These are phyloP conservation scores for Sebastes jordani DNA, from an alignment of 2,797 vertebrate species.

Conservation along the genomic window DNA sequence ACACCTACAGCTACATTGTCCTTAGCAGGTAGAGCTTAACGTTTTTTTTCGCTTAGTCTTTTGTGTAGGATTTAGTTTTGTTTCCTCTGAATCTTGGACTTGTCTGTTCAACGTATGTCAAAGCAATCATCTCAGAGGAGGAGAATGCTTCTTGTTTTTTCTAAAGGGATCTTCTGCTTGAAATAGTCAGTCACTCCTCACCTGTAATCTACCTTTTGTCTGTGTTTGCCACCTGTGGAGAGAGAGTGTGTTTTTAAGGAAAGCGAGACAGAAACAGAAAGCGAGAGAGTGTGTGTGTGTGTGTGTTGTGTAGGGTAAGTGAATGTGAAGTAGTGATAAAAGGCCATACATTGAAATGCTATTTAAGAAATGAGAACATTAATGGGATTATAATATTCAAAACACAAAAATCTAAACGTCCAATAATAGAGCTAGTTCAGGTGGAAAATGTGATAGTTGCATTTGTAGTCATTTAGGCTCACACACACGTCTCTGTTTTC, in stretches of 20 bases:
- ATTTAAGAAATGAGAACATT: not conserved
- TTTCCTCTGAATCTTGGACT: slow-evolving; percentile 49
- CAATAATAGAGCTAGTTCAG: not conserved
- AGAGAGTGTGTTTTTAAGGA: slow-evolving; percentile 5
- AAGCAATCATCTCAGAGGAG: slow-evolving; percentile 36
- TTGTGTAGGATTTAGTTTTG: slow-evolving; percentile 54
- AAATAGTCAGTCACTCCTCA: slow-evolving; percentile 56
- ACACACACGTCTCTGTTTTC: slow-evolving; percentile 21
- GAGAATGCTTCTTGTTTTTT: not conserved
- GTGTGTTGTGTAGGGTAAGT: not conserved
- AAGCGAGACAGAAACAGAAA: slow-evolving; percentile 1
- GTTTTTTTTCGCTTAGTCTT: slow-evolving; percentile 37
- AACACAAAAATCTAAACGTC: not conserved
- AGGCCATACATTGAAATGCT: not conserved
- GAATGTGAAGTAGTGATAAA: not conserved
- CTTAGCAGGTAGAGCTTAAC: slow-evolving; percentile 66
- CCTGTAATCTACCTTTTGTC: slow-evolving; percentile 46
- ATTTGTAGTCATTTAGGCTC: slow-evolving; percentile 26
- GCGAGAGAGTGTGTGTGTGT: not conserved
- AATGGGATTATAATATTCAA: not conserved
- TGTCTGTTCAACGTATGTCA: slow-evolving; percentile 48
- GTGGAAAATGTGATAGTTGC: slow-evolving; percentile 49
- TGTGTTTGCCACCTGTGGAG: slow-evolving; percentile 27
- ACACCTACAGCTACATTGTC: slow-evolving; percentile 74
- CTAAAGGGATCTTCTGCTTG: slow-evolving; percentile 11